These are phyloP conservation scores for Cynocephalus volans DNA, from an alignment of 2,113 vertebrate genomes.

Conservation along the genomic window DNA sequence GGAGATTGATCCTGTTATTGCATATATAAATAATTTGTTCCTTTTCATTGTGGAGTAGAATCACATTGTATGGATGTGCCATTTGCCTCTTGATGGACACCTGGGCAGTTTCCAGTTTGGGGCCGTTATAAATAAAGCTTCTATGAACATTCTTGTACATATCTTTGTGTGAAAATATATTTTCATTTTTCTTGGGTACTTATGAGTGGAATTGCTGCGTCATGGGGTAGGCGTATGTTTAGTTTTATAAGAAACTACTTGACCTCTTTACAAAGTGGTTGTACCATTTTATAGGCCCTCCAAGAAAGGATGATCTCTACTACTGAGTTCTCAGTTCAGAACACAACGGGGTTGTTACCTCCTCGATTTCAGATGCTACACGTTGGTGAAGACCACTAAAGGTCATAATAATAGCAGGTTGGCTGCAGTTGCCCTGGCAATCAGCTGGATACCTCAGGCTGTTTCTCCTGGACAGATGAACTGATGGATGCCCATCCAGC, in stretches of 20 bases:
- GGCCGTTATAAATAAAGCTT: not conserved
- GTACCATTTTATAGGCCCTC: not conserved
- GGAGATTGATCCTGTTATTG: not conserved
- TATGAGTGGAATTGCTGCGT: not conserved
- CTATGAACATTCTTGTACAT: not conserved
- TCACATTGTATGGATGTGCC: not conserved
- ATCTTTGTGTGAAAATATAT: not conserved
- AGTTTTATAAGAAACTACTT: not conserved
- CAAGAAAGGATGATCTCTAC: not conserved
- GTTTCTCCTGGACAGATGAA: conserved; percentile 33
- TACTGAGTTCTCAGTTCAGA: not conserved
- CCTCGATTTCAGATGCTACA: not conserved
- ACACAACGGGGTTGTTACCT: not conserved
- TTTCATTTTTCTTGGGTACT: conserved; percentile 25
- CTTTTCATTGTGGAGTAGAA: not conserved
- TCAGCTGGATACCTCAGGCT: not conserved
- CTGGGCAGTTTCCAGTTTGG: not conserved
- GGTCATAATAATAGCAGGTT: not conserved
- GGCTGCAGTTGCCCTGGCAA: not conserved
- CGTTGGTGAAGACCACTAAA: not conserved
- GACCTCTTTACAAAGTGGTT: not conserved
- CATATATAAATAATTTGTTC: not conserved
- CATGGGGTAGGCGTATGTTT: not conserved
- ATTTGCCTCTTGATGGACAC: not conserved
- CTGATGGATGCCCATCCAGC: not conserved